phyloP scores from a whole-genome alignment of 2,113 vertebrate species.

The Eptesicus fuscus region DNA sequence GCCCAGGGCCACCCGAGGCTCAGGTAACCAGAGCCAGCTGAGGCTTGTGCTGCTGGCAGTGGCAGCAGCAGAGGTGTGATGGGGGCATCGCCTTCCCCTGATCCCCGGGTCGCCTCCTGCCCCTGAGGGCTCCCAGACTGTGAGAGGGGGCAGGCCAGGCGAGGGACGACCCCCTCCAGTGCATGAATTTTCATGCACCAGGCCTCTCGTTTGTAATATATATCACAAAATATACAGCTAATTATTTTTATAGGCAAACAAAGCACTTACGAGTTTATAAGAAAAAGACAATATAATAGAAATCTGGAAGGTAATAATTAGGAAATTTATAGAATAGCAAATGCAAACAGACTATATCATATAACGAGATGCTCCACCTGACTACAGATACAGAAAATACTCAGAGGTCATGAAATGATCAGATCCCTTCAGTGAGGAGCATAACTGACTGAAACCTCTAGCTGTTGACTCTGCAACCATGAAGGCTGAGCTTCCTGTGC shows the following conservation, averaged over 20 bases:
- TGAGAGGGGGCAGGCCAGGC: too few relatives aligned
- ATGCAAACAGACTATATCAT: background rate
- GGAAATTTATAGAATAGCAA: background rate
- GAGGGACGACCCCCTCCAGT: too few relatives aligned
- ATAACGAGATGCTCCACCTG: background rate
- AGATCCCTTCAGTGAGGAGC: background rate
- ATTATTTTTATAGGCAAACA: background rate
- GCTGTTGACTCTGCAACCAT: background rate
- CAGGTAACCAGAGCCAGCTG: too few relatives aligned
- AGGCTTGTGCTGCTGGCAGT: too few relatives aligned
- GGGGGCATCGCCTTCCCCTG: too few relatives aligned
- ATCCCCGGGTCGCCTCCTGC: too few relatives aligned
- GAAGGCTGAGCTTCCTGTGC: background rate
- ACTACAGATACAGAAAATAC: background rate
- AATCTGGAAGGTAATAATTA: background rate
- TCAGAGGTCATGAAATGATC: background rate
- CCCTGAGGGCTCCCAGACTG: too few relatives aligned
- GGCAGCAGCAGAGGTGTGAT: too few relatives aligned
- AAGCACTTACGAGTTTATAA: background rate
- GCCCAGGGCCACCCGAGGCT: too few relatives aligned
- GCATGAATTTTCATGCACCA: too few relatives aligned
- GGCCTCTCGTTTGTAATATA: background rate
- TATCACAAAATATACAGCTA: background rate
- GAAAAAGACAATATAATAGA: background rate
- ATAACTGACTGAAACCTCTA: background rate